Conservation (phyloP, 1,140 invertebrate species). For the Bacillus rossius region DNA sequence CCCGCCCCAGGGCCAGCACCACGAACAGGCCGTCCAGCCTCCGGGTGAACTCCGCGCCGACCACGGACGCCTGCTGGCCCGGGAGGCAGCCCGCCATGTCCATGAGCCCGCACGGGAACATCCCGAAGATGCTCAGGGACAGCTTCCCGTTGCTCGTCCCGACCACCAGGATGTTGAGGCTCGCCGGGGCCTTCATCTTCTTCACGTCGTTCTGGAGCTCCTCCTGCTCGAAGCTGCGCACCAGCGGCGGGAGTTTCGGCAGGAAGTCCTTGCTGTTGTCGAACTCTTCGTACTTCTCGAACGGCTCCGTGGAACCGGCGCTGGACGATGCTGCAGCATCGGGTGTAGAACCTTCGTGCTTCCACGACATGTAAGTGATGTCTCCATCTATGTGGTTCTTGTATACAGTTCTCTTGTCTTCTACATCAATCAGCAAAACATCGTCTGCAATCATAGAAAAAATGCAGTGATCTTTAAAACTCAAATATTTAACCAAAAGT, state of each 20-base stretch:
- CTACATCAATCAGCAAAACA: slow-evolving; percentile 75
- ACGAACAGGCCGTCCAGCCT: slow-evolving; percentile 41
- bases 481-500: background rate
- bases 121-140: slow-evolving; percentile 75
- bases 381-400: slow-evolving; percentile 52
- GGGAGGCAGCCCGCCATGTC: slow-evolving; percentile 44
- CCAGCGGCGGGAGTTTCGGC: slow-evolving; percentile 52
- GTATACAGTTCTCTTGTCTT: slow-evolving; percentile 78
- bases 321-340: background rate
- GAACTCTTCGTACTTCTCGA: slow-evolving; percentile 20
- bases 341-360: slow-evolving; percentile 29
- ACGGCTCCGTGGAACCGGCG: slow-evolving; percentile 16
- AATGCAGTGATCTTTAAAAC: background rate
- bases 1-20: slow-evolving; percentile 40
- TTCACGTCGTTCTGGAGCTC: slow-evolving; percentile 58
- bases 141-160: slow-evolving; percentile 68
- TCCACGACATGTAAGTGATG: slow-evolving; percentile 51
- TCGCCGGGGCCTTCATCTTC: slow-evolving; percentile 57
- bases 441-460: slow-evolving; percentile 34
- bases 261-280: slow-evolving; percentile 44
- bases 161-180: slow-evolving; percentile 71
- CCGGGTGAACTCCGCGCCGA: slow-evolving; percentile 36
- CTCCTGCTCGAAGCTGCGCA: slow-evolving; percentile 50
- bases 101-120: slow-evolving; percentile 70
- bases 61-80: slow-evolving; percentile 21